Evolutionary conservation across 2,797 vertebrate genomes (phyloP), one percentile per base, ranked within the genome.

Genomic region (Natrix natrix): DNA sequence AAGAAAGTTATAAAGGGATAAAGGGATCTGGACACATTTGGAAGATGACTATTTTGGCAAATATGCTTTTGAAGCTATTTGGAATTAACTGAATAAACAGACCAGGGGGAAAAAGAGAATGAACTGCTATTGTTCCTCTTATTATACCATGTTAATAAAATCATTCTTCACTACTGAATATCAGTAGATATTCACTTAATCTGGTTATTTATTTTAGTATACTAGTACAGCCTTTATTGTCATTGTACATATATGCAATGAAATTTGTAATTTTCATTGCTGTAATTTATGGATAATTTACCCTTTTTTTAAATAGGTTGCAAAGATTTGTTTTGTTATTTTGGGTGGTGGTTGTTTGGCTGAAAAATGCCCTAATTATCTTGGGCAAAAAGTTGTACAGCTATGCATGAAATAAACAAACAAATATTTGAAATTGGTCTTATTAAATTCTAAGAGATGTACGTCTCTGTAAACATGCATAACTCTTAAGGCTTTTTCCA

Each of bases 131-230:
- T n/a, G 3, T 56, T 59, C 91, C 24, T 60, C 52, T 90, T 59
- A 92, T 92, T 91, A 89, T 2, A 0, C n/a, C 22, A 20, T 28
- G 22, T 93, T 87, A 86, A 87, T 78, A 93, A 90, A 88, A 90
- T 8, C 54, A 20, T 8, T 91, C 28, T 61, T 60, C 14, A 69
- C 26, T 63, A 20, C 12, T 92, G 28, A 37, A 37, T 37, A 37
- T 37, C 32, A 37, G 32, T 37, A 37, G 32, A 89, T 91, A 90
- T 59, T 22, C 59, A 83, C 83, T 60, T 52, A 66, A 48, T 24
- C 7, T 91, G 16, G 32, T 24, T 14, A 43, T 87, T 52, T 54
- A 13, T 61, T 52, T 91, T 52, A 52, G 48, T 52, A 52, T 52
- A 52, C 5, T 52, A 48, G 48, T 48, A 48, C 3, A 48, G 48